Evolutionary conservation across 2,888 invertebrate genomes (phyloP).

Genomic region (Pammene aurita): DNA sequence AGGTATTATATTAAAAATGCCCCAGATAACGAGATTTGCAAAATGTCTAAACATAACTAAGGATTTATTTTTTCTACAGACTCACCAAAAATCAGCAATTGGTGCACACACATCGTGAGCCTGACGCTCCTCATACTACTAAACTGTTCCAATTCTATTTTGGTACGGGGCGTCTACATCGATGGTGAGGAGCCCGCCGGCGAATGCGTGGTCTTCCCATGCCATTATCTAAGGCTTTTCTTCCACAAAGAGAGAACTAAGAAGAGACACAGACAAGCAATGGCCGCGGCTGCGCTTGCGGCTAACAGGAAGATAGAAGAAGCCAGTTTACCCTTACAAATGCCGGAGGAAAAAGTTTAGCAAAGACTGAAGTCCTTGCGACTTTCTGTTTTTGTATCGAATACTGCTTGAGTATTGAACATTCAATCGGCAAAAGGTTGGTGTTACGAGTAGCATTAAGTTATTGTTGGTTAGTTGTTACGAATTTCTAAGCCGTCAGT

Average conservation of each 20-base stretch:
- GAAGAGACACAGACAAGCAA: slow-evolving; percentile 77
- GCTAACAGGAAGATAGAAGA: slow-evolving; percentile 66
- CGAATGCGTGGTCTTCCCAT: slow-evolving; percentile 92
- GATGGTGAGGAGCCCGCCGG: slow-evolving; percentile 93
- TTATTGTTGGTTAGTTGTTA: slow-evolving; percentile 45
- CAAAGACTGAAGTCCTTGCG: neutral
- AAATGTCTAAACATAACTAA: neutral
- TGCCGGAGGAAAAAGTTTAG: slow-evolving; percentile 74
- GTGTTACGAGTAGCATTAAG: slow-evolving; percentile 30
- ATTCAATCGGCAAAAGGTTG: slow-evolving; percentile 2
- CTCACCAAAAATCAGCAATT: slow-evolving; percentile 88
- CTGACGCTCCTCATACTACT: slow-evolving; percentile 89
- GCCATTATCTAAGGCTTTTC: slow-evolving; percentile 91
- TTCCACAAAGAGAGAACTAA: slow-evolving; percentile 87
- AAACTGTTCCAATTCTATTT: slow-evolving; percentile 93
- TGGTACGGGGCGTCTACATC: slow-evolving; percentile 94
- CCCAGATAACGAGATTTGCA: neutral
- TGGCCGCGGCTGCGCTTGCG: slow-evolving; percentile 64
- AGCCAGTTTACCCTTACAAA: slow-evolving; percentile 68
- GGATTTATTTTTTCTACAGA: slow-evolving; percentile 73
- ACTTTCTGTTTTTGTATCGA: neutral
- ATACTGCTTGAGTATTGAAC: neutral
- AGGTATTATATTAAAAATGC: too few species aligned
- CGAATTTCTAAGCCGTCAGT: slow-evolving; percentile 28
- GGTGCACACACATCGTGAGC: slow-evolving; percentile 90